Conservation (phyloP, 2,888 invertebrate species). For the Pseudoips prasinana region DNA sequence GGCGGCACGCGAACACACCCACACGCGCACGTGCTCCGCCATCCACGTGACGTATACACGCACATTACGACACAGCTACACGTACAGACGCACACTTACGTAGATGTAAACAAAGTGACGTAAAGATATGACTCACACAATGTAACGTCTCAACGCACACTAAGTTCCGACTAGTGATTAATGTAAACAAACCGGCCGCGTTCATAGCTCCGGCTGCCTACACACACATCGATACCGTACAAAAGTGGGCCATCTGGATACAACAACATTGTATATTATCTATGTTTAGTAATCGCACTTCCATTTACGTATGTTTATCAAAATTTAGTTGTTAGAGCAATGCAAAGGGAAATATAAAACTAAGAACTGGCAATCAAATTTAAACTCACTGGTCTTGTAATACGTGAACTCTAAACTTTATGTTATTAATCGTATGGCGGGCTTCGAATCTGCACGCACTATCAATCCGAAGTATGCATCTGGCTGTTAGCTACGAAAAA, state of each 20-base stretch:
- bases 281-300: constrained; percentile 9
- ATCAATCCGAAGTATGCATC: no score
- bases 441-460: no score
- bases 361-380: no score
- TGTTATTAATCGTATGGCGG: no score
- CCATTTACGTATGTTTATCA: constrained; percentile 21
- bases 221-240: constrained; percentile 42
- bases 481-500: no score
- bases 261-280: constrained; percentile 4
- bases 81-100: constrained; percentile 42
- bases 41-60: constrained; percentile 60
- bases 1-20: constrained; percentile 73
- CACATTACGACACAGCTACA: constrained; percentile 38
- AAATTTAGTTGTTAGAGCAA: no score
- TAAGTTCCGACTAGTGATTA: constrained; percentile 49
- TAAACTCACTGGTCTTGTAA: no score
- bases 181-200: constrained; percentile 76
- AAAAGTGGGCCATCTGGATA: constrained; percentile 71
- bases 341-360: no score
- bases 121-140: constrained; percentile 68
- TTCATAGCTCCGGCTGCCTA: constrained; percentile 19
- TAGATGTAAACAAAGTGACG: constrained; percentile 78
- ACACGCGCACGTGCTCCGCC: constrained; percentile 64
- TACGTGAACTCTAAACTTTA: no score
- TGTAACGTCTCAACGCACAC: constrained; percentile 48